phyloP scores from a whole-genome alignment of 2,888 invertebrate species.

The Liposcelis brunnea region DNA sequence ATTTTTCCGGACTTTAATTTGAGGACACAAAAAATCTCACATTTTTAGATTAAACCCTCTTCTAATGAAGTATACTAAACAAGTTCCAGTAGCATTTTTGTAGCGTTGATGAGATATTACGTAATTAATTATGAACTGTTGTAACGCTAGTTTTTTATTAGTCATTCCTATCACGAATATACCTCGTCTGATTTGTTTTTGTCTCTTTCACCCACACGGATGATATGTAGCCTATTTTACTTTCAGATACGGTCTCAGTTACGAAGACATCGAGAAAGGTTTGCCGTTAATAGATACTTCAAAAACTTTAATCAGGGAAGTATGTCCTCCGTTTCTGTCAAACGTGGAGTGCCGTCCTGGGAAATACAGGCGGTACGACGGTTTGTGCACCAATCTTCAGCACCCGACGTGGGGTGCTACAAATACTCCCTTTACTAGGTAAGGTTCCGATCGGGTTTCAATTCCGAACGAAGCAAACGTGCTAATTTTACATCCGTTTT shows the following conservation, averaged over 20 bases:
- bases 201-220: no score
- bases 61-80: no score
- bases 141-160: no score
- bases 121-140: no score
- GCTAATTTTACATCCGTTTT: conserved; percentile 10
- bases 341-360: conserved; percentile 78
- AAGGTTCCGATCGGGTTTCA: conserved; percentile 17
- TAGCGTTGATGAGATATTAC: no score
- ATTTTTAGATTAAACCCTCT: no score
- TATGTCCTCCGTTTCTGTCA: conserved; percentile 73
- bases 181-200: no score
- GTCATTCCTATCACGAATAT: no score
- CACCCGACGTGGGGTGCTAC: conserved; percentile 83
- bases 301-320: conserved; percentile 66
- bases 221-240: conserved; percentile 1
- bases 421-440: conserved; percentile 70
- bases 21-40: no score
- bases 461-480: neutral
- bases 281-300: conserved; percentile 76
- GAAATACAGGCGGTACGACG: conserved; percentile 72
- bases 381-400: conserved; percentile 73
- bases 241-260: conserved; percentile 60
- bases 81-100: no score
- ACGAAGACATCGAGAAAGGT: conserved; percentile 75
- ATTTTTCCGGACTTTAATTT: no score